These are phyloP conservation scores for Talpa occidentalis DNA, from an alignment of 2,113 vertebrate species.

Conservation along the genomic window DNA sequence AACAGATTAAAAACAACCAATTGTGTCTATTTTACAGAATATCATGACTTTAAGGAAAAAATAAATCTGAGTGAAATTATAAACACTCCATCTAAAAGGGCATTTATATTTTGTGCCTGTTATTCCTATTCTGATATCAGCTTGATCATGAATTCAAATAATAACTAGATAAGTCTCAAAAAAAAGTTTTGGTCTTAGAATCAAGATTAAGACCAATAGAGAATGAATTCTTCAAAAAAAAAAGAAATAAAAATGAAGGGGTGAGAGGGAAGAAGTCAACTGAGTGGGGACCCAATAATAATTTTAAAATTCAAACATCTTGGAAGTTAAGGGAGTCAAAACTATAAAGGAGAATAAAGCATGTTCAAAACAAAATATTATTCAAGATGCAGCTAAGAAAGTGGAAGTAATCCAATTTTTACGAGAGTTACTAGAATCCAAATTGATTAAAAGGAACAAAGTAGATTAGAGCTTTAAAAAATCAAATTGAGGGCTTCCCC, in stretches of 20 bases:
- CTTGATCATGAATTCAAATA: not conserved
- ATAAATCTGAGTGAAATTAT: not conserved
- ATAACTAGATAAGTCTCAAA: not conserved
- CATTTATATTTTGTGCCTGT: not conserved
- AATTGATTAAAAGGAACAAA: not conserved
- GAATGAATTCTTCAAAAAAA: not conserved
- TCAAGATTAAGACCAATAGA: not conserved
- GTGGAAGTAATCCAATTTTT: not conserved
- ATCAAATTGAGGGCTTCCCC: too few relatives aligned
- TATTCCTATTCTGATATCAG: not conserved
- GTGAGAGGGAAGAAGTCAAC: not conserved
- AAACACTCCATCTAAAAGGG: not conserved
- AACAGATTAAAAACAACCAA: not conserved
- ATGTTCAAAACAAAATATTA: not conserved
- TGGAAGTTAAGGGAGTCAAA: not conserved
- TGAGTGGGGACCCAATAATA: not conserved
- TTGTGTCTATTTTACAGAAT: not conserved
- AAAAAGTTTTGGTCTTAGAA: not conserved
- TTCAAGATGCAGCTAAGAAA: not conserved
- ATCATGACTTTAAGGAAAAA: not conserved
- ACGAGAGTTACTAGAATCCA: not conserved
- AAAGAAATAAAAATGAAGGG: not conserved
- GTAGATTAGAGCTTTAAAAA: not conserved
- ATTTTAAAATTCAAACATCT: not conserved
- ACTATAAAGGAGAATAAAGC: not conserved